Evolutionary conservation across 2,888 invertebrate species (phyloP).

Genomic region (Cyaniris semiargus): DNA sequence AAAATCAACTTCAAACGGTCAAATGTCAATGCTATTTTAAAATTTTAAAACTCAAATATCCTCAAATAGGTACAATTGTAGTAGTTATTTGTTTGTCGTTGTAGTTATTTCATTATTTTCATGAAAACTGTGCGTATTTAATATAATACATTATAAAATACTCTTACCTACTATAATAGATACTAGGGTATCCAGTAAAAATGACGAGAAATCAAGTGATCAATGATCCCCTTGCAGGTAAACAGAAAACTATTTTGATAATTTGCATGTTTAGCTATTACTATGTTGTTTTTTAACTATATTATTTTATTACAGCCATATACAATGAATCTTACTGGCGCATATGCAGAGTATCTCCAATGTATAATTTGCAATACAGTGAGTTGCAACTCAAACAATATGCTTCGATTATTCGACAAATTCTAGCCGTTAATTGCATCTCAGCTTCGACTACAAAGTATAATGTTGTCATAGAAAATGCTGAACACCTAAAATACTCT

Average conservation of each 20-base stretch:
- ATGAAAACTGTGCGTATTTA: background rate
- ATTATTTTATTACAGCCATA: constrained; percentile 54
- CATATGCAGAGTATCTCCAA: constrained; percentile 63
- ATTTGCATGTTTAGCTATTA: background rate
- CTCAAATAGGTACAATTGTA: no score
- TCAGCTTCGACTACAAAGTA: constrained; percentile 55
- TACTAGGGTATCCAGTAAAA: background rate
- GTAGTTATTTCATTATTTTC: background rate
- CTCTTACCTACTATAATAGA: background rate
- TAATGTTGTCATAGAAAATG: constrained; percentile 57
- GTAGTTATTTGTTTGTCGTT: no score
- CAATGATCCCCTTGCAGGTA: constrained; percentile 50
- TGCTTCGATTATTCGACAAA: constrained; percentile 65
- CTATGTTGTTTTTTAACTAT: background rate
- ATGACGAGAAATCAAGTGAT: constrained; percentile 39
- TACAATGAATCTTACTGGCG: constrained; percentile 69
- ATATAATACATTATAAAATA: background rate
- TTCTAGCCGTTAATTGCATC: constrained; percentile 55
- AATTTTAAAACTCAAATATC: no score
- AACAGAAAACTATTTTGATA: constrained; percentile 1
- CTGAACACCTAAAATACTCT: constrained; percentile 60
- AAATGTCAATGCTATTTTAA: no score
- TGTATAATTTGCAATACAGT: constrained; percentile 60
- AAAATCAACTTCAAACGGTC: no score
- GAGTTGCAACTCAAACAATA: constrained; percentile 68